Evolutionary conservation across 2,113 vertebrate genomes (phyloP).

Genomic region (Heptranchias perlo): DNA sequence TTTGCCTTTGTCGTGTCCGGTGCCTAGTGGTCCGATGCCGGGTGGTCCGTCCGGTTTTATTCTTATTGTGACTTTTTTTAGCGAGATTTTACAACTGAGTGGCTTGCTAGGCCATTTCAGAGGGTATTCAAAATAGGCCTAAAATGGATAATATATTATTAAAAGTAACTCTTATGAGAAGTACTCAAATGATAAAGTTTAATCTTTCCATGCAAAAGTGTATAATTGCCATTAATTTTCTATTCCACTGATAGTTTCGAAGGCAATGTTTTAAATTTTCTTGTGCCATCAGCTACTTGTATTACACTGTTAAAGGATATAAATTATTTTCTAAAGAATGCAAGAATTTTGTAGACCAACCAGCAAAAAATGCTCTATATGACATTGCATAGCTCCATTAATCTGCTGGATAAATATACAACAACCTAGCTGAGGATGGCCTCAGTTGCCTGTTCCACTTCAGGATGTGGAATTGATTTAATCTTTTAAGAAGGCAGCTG

Average conservation of each 20-base stretch:
- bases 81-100: no score
- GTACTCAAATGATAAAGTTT: not conserved
- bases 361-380: not conserved
- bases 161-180: no score
- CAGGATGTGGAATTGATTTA: not conserved
- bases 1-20: no score
- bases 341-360: not conserved
- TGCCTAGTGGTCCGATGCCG: no score
- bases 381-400: not conserved
- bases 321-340: not conserved
- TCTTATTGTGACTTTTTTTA: no score
- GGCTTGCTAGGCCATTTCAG: no score
- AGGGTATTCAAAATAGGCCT: not conserved
- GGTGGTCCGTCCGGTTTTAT: no score
- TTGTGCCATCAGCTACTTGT: not conserved
- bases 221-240: not conserved
- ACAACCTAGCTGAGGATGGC: not conserved
- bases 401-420: not conserved
- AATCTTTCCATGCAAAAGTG: not conserved
- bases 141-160: not conserved
- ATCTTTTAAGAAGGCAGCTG: constrained; percentile 11
- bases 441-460: not conserved
- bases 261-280: not conserved
- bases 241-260: not conserved
- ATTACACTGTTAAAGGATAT: not conserved